phyloP scores from a whole-genome alignment of 2,113 vertebrate genomes.

The Bettongia penicillata region DNA sequence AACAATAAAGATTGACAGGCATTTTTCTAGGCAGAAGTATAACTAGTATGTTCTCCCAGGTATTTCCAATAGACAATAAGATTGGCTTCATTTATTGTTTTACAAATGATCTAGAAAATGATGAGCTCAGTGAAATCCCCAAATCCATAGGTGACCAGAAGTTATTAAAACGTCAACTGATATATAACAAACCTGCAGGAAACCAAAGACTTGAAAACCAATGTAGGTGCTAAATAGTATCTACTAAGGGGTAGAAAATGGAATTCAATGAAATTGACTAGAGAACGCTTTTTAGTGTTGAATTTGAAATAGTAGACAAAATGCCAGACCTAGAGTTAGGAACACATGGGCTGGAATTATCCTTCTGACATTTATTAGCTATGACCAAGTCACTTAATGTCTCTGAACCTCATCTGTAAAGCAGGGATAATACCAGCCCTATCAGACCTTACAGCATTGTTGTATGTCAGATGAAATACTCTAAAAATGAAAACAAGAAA shows the following conservation, averaged over 20 bases:
- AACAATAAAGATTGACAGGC: background rate
- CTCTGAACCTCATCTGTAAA: background rate
- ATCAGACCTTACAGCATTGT: background rate
- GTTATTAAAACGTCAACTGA: background rate
- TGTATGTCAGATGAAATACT: background rate
- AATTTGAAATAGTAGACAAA: background rate
- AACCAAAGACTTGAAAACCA: background rate
- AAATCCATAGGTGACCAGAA: background rate
- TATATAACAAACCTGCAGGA: background rate
- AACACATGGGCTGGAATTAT: background rate
- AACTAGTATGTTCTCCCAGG: background rate
- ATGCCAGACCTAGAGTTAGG: background rate
- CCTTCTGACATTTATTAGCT: background rate
- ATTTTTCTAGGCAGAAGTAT: constrained; percentile 19
- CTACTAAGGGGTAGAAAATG: background rate
- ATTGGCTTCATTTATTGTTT: background rate
- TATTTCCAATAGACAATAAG: background rate
- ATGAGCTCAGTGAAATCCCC: background rate
- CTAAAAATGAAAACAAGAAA: background rate
- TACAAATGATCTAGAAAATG: constrained; percentile 22
- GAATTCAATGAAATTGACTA: background rate
- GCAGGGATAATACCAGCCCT: background rate
- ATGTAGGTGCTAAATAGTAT: background rate
- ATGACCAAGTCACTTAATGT: background rate
- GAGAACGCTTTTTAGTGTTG: background rate